Percentiles rank a stretch among this genome's conserved stretches.
These are phyloP conservation scores for Triplophysa dalaica DNA, from an alignment of 2,113 vertebrate species.

Conservation along the genomic window DNA sequence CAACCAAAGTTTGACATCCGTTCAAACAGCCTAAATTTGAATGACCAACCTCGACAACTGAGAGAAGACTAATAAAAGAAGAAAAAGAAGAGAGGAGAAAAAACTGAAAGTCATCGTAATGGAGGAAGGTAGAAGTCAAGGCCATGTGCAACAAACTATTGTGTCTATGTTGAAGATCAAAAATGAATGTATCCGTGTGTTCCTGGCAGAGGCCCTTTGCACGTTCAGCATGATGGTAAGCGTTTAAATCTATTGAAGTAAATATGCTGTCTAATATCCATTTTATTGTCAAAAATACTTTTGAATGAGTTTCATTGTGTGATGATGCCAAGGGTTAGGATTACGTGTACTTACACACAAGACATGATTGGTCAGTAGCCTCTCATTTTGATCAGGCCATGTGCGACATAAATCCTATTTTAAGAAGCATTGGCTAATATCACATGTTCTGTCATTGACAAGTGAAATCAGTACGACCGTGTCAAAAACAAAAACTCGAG, in stretches of 20 bases:
- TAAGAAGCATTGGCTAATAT: constrained; percentile 15
- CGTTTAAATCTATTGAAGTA: not conserved
- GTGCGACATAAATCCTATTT: constrained; percentile 14
- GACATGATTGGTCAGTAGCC: not conserved
- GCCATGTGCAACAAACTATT: constrained; percentile 15
- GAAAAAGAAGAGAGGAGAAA: constrained; percentile 43
- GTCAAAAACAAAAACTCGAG: not conserved
- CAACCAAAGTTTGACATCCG: not conserved
- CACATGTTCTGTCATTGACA: not conserved
- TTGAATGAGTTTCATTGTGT: not conserved
- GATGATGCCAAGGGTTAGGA: not conserved
- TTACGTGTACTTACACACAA: not conserved
- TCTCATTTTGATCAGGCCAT: not conserved
- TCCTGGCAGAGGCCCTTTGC: constrained; percentile 76
- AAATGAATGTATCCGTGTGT: constrained; percentile 71
- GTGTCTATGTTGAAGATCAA: constrained; percentile 59
- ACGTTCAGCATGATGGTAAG: constrained; percentile 86
- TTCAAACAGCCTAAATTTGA: not conserved
- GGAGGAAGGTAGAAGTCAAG: constrained; percentile 41
- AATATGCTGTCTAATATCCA: constrained; percentile 36
- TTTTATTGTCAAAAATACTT: not conserved
- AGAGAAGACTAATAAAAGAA: not conserved
- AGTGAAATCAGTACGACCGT: not conserved
- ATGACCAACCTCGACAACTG: not conserved
- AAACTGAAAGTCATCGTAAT: constrained; percentile 56